Evolutionary conservation across 2,888 invertebrate genomes (phyloP), one percentile per base, ranked within the genome.

Genomic region (Nomada lathburiana): DNA sequence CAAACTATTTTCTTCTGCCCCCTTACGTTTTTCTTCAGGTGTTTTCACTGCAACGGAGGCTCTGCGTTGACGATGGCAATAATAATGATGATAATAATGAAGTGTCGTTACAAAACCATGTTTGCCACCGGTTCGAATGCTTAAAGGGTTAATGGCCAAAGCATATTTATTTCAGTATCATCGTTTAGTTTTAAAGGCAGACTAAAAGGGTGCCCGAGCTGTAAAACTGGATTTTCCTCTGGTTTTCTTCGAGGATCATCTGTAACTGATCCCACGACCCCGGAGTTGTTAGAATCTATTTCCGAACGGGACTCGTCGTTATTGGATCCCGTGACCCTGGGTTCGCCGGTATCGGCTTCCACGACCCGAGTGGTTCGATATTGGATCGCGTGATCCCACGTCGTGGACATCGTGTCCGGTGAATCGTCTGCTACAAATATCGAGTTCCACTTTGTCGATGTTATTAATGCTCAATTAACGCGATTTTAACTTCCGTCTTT

Each of bases 281-380:
- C 1, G 62, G 13, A 62, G 36, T 67, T 23, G 80, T 60, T 71
- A 65, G 55, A 80, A 77, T 63, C 80, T 72, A 67, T 52, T 77
- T 67, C 72, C 67, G 55, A 71, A 57, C 71, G 71, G 52, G 59
- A 63, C 23, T 63, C 50, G 71, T 69, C 50, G 71, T 63, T 72
- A 77, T 80, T 77, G 71, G 63, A 80, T 77, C 80, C 42, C 55
- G 2, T 80, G 80, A 80, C 77, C 67, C 65, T 71, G 55, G 23
- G 76, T 70, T 70, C 76, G 20, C 20, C 50, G 67, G 71, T 80
- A 76, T 77, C 77, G 71, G 67, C 44, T 77, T 63, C 44, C 29
- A 23, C 44, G 67, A 72, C 55, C 65, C 80, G 60, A 68, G 67
- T 57, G 29, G 42, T 44, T 52, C 67, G 80, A 77, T 80, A 80